Percentiles rank a stretch among this genome's conserved stretches.
phyloP scores from a whole-genome alignment of 2,113 vertebrate genomes.

The Hemichromis elongatus region DNA sequence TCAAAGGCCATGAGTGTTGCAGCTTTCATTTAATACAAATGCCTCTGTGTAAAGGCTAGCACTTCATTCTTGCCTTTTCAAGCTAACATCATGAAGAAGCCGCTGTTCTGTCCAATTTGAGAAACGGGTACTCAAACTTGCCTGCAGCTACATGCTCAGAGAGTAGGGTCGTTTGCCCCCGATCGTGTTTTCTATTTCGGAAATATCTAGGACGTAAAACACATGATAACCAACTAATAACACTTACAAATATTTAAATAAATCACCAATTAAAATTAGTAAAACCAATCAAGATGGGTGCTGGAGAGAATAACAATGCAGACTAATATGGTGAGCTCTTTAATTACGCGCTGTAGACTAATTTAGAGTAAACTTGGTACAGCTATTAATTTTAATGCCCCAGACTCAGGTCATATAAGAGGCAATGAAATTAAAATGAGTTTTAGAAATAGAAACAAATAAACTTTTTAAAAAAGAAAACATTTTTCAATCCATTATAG shows the following conservation, averaged over 20 bases:
- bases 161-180: neutral
- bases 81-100: neutral
- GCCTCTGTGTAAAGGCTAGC: conserved; percentile 15
- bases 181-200: neutral
- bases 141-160: neutral
- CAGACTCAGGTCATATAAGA: neutral
- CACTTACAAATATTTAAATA: neutral
- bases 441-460: neutral
- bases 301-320: neutral
- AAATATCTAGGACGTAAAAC: neutral
- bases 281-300: neutral
- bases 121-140: conserved; percentile 18
- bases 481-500: neutral
- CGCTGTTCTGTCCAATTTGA: neutral
- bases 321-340: neutral
- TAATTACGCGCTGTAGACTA: neutral
- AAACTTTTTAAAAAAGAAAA: neutral
- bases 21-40: conserved; percentile 40
- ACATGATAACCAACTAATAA: neutral
- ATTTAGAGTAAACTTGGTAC: neutral
- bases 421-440: neutral
- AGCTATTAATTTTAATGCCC: neutral
- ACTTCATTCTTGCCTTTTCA: neutral
- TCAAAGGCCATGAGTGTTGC: conserved; percentile 1
- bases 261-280: neutral